Base-by-base conservation (phyloP, 2,888 invertebrate species). In the Drosophila leonis region DNA sequence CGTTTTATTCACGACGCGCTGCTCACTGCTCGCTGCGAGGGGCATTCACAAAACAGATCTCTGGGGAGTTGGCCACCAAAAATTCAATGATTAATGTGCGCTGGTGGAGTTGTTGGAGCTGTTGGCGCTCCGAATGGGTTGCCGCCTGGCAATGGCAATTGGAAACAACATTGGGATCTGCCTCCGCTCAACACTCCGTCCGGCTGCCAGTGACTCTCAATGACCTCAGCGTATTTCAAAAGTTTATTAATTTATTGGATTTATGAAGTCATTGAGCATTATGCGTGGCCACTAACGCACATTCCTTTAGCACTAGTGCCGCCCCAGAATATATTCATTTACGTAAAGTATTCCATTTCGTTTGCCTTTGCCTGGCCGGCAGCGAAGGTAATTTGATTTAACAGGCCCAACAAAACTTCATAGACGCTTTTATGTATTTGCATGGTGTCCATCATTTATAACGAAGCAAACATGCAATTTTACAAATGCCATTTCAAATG, bases 161-260 rank as follows among this genome's bases (percentile, higher is more conserved):
- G 48, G 48, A 44, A 75, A 39, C 29, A 46, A 46, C 29, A 31
- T n/a, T 29, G 48, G 71, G 35, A 57, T 24, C 73, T 62, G n/a
- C n/a, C 55, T 44, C 39, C 33, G 35, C 72, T 46, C 52, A 54
- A 29, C 41, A 31, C 57, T 41, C 49, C 60, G 24, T 41, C 49
- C 60, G 24, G 46, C 44, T 41, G 60, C 55, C 65, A 60, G 37
- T 35, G 52, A 24, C 72, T 83, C 84, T 65, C 84, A 86, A 89
- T 85, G 84, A 90, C 84, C 84, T 85, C 84, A 89, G 90, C 84
- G 90, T 86, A 83, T 90, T 84, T 83, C 72, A 86, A 90, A 85
- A 85, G 84, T 85, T 90, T 85, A 85, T 85, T 90, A 90, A 85
- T 85, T 90, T 85, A 85, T 85, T 85, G 90, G 83, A 90, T 90